Base-by-base conservation (phyloP, 2,888 invertebrate genomes). In the Volucella zonaria region DNA sequence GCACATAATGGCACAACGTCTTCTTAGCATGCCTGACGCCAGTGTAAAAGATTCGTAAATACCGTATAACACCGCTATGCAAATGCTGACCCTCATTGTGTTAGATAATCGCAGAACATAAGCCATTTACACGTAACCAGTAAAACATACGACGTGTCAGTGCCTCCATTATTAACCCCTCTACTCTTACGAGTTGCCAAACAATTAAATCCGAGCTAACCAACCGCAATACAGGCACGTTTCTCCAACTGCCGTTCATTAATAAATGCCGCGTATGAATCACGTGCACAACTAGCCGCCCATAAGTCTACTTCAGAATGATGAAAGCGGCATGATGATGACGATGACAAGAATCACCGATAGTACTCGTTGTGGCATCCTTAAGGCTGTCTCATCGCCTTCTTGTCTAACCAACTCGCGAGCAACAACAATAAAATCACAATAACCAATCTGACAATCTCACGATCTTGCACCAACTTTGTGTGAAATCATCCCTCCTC, bases 301-400 rank as follows among this genome's bases (percentile, higher is more conserved):
- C 71, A 83, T 79, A 83, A 83, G 80, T 83, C 83, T 80, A 71
- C 83, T 71, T 76, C 83, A 79, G 83, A 75, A 83, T 79, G 79
- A 83, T 83, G 75, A 76, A 79, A 80, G 79, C 75, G 80, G 71
- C 75, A 80, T 66, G 75, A 54, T 75, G 79, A 79, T 10, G 79
- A 79, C 71, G 75, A 79, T 71, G 79, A 83, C 83, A 83, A 79
- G 79, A 61, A 61, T 66, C 79, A 70, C 47, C 40, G 59, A 68
- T 67, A 58, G 70, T 31, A 66, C 31, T 31, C 31, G 31, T 31
- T 31, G 31, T 31, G 52, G 68, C 43, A 70, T 75, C 68, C 74
- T 58, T 79, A 51, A n/a, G 40, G 49, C 49, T 38, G 47, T 42
- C 43, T 73, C 54, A 49, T 49, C 73, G 52, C 64, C 68, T 74